Evolutionary conservation across 2,888 invertebrate genomes (phyloP), one percentile per base, ranked within the genome.

Genomic region (Liopterus haemorrhoidalis): DNA sequence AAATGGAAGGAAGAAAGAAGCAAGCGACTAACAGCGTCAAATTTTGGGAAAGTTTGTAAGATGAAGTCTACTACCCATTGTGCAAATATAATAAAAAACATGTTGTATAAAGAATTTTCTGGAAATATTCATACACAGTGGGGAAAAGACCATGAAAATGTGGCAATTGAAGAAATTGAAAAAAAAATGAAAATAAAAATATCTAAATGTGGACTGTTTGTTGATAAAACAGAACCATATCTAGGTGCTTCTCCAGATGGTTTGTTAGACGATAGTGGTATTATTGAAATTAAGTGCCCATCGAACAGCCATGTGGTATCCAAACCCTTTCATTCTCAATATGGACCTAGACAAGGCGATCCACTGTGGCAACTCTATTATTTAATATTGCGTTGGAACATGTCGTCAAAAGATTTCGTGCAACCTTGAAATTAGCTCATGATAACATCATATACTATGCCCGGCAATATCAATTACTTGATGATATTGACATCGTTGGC

Each of bases 1-100:
- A 19, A 15, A 22, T 62, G 61, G 60, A 51, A 45, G 20, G 46
- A 49, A 21, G 61, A 61, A 45, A 44, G 62, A 25, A 53, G 35
- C 18, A 57, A 57, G 31, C 50, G 61, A 14, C 37, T 62, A 2
- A 62, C 61, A 9, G 60, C 61, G 4, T 61, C 61, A 1, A 58
- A 57, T 53, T 61, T 61, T 33, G 61, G 50, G 14, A 44, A 40
- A 37, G 49, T 54, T 12, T 51, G 51, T 31, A 51, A 51, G 37
- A 48, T 47, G 49, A 36, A 32, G 21, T 6, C 18, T 12, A 38
- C 40, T 2, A 51, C 54, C 2, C 39, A 45, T 22, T 47, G 42
- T 25, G 9, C 21, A 3, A 47, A 41, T 32, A 42, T 22, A 15
- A 27, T 37, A 6, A 46, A 40, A 39, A 21, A 39, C 11, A 30